A percentile compares a stretch with the other conserved stretches of the same genome.
These are phyloP conservation scores for Melieria picta DNA, from an alignment of 2,888 invertebrate species.

Conservation along the genomic window DNA sequence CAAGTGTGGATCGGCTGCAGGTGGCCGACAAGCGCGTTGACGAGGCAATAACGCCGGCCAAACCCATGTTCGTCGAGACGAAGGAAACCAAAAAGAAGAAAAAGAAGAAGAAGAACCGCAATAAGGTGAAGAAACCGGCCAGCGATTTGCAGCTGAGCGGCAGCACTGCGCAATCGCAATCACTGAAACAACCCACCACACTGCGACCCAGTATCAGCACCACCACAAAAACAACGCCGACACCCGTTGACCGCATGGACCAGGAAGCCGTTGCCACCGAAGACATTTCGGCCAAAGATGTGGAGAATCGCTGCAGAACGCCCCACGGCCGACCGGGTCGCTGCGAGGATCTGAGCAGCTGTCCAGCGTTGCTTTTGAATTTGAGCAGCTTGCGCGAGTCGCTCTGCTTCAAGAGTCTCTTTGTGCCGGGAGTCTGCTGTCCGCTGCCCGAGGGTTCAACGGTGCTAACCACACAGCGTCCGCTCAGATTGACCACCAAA, in stretches of 20 bases:
- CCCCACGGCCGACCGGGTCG: constrained; percentile 82
- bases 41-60: constrained; percentile 41
- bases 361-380: constrained; percentile 85
- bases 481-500: constrained; percentile 56
- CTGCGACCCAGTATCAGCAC: constrained; percentile 53
- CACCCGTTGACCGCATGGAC: constrained; percentile 41
- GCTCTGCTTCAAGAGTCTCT: constrained; percentile 89
- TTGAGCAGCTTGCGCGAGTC: constrained; percentile 84
- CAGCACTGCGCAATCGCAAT: constrained; percentile 37
- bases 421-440: constrained; percentile 93
- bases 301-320: constrained; percentile 78
- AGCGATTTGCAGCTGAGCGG: constrained; percentile 4
- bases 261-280: constrained; percentile 64
- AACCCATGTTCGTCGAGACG: constrained; percentile 59
- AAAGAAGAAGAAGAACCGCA: constrained; percentile 61
- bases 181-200: constrained; percentile 51
- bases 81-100: constrained; percentile 62
- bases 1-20: constrained; percentile 43
- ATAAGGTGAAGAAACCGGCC: constrained; percentile 59
- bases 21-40: constrained; percentile 55
- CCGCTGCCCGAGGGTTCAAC: constrained; percentile 69
- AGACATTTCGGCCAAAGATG: constrained; percentile 67
- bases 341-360: constrained; percentile 89
- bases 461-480: constrained; percentile 59
- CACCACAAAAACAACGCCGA: constrained; percentile 17